Evolutionary conservation across 1,140 invertebrate genomes (phyloP), one percentile per base, ranked within the genome.

Genomic region (Drosophila pruinosa): DNA sequence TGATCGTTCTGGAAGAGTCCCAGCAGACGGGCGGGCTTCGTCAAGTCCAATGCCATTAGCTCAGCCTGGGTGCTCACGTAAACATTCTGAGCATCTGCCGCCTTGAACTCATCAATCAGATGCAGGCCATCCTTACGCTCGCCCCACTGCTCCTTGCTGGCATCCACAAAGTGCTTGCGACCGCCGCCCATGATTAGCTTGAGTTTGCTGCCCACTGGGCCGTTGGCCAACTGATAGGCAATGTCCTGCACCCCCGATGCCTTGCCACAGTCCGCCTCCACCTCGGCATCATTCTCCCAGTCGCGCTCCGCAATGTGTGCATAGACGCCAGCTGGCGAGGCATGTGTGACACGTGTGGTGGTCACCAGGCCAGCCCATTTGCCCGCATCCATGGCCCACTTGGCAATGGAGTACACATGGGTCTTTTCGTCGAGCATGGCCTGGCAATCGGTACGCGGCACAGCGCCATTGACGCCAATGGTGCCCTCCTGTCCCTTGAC

Each of bases 301-400:
- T 95, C 92, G 26, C 96, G 92, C 62, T 95, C 92, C 0, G 95
- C 92, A 0, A 93, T 92, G 72, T 95, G 94, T 0, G 96, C 96
- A 91, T 96, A 98, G 3, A 92, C 92, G 17, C 93, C 92, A 0
- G 95, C 93, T 0, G 96, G 96, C 1, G 96, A 96, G 4, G 96
- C 96, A 76, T 97, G 95, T 0, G 96, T 96, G 5, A 97, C 92
- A n/a, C 96, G 92, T 0, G 96, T 95, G n/a, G 95, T 96, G 1
- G 96, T 97, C 15, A 97, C 95, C 8, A 96, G 79, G 91, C 96
- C 96, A 24, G 95, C 94, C 74, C 94, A 94, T 78, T 96, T 94
- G n/a, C 95, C 95, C 2, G 92, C 93, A 4, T 94, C 92, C 65
- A 95, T 92, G 0, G 95, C 95, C 95, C 95, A 96, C 54, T 94